These are phyloP conservation scores for Drosophila persimilis DNA, from an alignment of 1,140 invertebrate species.

Conservation along the genomic window DNA sequence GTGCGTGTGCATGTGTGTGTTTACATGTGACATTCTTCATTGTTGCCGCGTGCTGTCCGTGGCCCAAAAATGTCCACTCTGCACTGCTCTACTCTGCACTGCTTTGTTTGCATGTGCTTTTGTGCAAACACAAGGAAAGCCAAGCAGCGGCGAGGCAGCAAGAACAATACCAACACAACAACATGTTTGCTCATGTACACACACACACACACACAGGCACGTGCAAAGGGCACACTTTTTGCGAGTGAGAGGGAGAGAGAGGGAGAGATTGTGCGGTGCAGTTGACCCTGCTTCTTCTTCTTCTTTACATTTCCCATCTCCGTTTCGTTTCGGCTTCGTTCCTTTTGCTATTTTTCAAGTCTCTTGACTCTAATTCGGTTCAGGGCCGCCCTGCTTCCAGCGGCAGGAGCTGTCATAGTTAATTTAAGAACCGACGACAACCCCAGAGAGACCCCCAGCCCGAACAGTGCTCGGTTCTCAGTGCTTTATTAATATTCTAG, in stretches of 20 bases:
- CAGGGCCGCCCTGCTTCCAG: constrained; percentile 47
- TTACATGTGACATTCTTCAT: constrained; percentile 68
- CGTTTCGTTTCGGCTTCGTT: constrained; percentile 15
- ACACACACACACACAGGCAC: too few relatives aligned
- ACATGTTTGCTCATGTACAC: constrained; percentile 46
- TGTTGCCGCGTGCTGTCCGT: constrained; percentile 62
- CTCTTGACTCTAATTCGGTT: constrained; percentile 79
- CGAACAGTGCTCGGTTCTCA: constrained; percentile 7
- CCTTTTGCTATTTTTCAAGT: constrained; percentile 42
- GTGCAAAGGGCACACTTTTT: constrained; percentile 37
- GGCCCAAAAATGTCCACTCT: constrained; percentile 71
- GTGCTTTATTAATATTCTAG: constrained; percentile 68
- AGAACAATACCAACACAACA: constrained; percentile 36
- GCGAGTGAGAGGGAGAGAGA: constrained; percentile 47
- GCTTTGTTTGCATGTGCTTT: constrained; percentile 70
- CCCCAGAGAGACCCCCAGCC: constrained; percentile 4
- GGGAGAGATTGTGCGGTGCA: constrained; percentile 10
- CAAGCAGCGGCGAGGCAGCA: constrained; percentile 40
- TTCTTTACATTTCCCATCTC: constrained; percentile 22
- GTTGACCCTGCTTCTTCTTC: constrained; percentile 39
- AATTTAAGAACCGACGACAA: constrained; percentile 56
- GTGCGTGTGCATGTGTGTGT: constrained; percentile 15
- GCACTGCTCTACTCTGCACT: constrained; percentile 1
- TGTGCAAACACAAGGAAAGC: constrained; percentile 61
- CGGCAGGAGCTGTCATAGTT: constrained; percentile 54